Evolutionary conservation across 2,797 vertebrate species (phyloP).

Genomic region (Hapalemur alaotrensis): DNA sequence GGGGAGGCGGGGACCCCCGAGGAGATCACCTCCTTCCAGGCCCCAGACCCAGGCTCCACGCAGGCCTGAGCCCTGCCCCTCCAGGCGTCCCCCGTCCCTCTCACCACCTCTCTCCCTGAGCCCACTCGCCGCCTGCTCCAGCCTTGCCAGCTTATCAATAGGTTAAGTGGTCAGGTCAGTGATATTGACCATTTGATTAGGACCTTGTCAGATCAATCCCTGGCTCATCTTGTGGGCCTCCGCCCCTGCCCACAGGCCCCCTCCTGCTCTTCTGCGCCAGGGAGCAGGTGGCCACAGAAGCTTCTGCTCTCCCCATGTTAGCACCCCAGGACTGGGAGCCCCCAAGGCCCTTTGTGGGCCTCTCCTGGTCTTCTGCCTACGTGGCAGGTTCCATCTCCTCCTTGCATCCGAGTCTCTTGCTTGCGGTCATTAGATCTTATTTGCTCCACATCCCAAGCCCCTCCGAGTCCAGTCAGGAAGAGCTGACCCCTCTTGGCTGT

Average conservation of each 20-base stretch:
- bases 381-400: background rate
- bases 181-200: constrained; percentile 95
- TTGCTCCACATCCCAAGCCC: background rate
- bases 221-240: constrained; percentile 79
- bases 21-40: background rate
- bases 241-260: constrained; percentile 57
- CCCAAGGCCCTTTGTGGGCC: background rate
- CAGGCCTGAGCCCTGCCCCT: background rate
- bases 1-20: background rate
- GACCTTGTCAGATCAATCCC: constrained; percentile 93
- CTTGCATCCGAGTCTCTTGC: background rate
- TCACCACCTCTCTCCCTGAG: background rate
- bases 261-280: background rate
- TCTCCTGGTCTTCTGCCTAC: background rate
- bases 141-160: constrained; percentile 89
- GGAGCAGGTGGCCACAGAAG: constrained; percentile 17
- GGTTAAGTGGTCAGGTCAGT: constrained; percentile 94
- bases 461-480: background rate
- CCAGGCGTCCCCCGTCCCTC: background rate
- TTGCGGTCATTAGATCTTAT: background rate
- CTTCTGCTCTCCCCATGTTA: background rate
- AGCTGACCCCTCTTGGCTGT: constrained; percentile 5
- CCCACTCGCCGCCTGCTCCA: constrained; percentile 51
- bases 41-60: background rate
- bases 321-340: background rate